Percentiles rank a stretch among this genome's conserved stretches.
Evolutionary conservation across 1,140 invertebrate species (phyloP).

Genomic region (Drosophila serrata): DNA sequence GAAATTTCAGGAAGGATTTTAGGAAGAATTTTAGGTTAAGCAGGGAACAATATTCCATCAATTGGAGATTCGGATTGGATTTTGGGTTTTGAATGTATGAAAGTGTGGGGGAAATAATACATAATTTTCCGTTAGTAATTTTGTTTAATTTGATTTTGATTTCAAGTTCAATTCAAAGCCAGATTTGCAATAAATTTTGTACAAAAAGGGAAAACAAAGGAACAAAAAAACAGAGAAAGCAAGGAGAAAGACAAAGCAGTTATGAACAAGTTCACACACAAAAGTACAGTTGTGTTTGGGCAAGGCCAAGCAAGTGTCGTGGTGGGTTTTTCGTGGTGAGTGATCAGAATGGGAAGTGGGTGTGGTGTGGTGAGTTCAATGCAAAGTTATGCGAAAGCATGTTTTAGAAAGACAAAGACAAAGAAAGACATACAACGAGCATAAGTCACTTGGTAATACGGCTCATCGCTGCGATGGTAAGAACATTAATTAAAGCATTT

Average conservation of each 20-base stretch:
- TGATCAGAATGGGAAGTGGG: conserved; percentile 13
- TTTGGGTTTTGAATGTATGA: conserved; percentile 6
- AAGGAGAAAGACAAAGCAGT: not conserved
- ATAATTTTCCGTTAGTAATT: conserved; percentile 80
- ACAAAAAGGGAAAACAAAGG: conserved; percentile 15
- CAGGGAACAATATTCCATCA: not conserved
- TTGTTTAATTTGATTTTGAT: conserved; percentile 43
- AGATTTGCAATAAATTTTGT: conserved; percentile 56
- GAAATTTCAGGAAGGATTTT: not conserved
- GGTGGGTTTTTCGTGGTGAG: conserved; percentile 6
- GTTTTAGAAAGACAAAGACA: conserved; percentile 73
- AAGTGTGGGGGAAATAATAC: conserved; percentile 46
- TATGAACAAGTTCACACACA: not conserved
- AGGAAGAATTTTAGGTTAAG: not conserved
- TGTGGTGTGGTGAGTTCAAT: conserved; percentile 37
- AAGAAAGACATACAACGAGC: conserved; percentile 85
- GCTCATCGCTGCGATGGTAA: conserved; percentile 34
- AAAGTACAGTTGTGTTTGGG: conserved; percentile 14
- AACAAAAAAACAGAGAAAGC: conserved; percentile 15
- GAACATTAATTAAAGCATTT: conserved; percentile 43
- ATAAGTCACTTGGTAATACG: conserved; percentile 77
- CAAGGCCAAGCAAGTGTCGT: conserved; percentile 17
- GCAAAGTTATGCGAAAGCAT: conserved; percentile 76
- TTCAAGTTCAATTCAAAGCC: conserved; percentile 49
- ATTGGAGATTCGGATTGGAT: conserved; percentile 11